Base-by-base conservation (phyloP, 2,888 invertebrate genomes). In the Synergus laeviventris region DNA sequence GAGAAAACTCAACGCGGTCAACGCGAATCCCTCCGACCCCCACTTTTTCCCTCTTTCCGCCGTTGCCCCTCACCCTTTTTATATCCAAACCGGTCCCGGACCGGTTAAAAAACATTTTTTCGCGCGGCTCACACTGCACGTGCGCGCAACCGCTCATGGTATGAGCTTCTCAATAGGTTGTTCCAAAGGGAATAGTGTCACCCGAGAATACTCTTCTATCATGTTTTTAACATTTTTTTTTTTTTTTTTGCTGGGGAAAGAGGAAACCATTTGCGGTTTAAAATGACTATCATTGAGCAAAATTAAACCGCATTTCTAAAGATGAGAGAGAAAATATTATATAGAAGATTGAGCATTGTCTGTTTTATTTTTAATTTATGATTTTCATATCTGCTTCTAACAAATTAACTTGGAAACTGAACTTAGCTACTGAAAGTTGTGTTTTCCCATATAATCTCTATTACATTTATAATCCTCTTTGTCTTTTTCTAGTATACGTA, bases 71-170 rank as follows among this genome's bases (percentile, higher is more conserved):
- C 21, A 21, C 21, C 56, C 11, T 21, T 56, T 56, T 56, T 56
- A 56, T 56, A 56, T 21, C 56, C 56, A 21, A 21, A 56, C 56
- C 56, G 56, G 56, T 56, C 56, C 21, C 21, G 21, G 21, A 56
- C 56, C 21, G 56, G 56, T 56, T 56, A 56, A 56, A 56, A 56
- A 56, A 56, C 56, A 56, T 21, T 56, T 56, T 56, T 56, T 56
- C 56, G 56, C 56, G 21, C 56, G 21, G 56, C 56, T 56, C 56
- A 21, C 12, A 56, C 56, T 56, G 56, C 56, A 56, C 56, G 56
- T 56, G 56, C 56, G 56, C 56, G 56, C 56, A 56, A 56, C 56
- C 56, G 56, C 56, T 21, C 18, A 56, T 4, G 12, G 16, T 16
- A 49, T 16, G 11, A 56, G 56, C 56, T 56, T 56, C 56, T 18